Base-by-base conservation (phyloP, 2,888 invertebrate species). In the Sesia apiformis region DNA sequence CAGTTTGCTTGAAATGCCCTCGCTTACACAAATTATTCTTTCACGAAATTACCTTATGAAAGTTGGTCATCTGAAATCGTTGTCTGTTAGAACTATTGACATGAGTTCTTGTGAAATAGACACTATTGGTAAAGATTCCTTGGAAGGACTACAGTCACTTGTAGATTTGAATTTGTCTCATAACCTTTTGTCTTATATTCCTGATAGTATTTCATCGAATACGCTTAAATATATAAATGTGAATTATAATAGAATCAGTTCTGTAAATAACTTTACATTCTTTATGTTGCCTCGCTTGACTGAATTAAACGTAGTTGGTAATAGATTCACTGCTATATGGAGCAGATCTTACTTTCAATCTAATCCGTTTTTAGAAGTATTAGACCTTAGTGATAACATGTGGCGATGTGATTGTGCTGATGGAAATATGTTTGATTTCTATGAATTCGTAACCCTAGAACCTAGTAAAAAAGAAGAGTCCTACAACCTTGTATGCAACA, bases 391-490 rank as follows among this genome's bases (percentile, higher is more conserved):
- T 8, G 94, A 95, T 66, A 95, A 95, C 74, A 93, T 93, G 61
- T 95, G 95, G 95, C 88, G 93, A 57, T 95, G 95, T 71, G 93
- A 94, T 59, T 95, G 95, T 66, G 63, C 74, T n/a, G 91, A 91
- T 59, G 63, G 66, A 0, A 87, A 91, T 38, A 91, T 95, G 72
- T 85, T 90, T 55, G 86, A 91, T 5, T 91, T 93, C 66, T 94
- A 91, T 63, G 88, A 91, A 57, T 94, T 84, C 70, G 68, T 94
- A 7, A 91, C 90, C 2, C 72, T 89, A 23, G 86, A 90, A 58
- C 92, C 93, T 1, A 81, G 81, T 39, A 93, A 91, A 67, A 90
- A 89, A 53, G 84, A 81, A 62, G 83, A 84, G 60, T 86, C 82
- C 0, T 82, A 74, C 57, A 86, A 89, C 58, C 77, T 94, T 53